Evolutionary conservation across 2,797 vertebrate genomes (phyloP).

Genomic region (Macrochelys suwanniensis): DNA sequence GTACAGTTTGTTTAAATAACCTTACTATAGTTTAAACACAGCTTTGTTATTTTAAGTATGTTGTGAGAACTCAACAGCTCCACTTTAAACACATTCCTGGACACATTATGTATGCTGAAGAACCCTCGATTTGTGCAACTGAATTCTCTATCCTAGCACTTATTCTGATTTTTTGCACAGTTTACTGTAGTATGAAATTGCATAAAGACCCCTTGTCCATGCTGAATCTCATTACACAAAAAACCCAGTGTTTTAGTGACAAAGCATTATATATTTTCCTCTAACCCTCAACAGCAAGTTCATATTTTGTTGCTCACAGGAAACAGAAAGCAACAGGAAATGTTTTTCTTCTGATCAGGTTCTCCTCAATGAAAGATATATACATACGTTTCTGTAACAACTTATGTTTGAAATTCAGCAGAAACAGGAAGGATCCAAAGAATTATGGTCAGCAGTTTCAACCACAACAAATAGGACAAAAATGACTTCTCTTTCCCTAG

Average conservation of each 20-base stretch:
- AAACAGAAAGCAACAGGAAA: constrained; percentile 43
- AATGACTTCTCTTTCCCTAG: constrained; percentile 29
- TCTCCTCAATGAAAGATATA: neutral
- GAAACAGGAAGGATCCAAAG: constrained; percentile 67
- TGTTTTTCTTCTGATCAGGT: neutral
- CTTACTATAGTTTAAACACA: neutral
- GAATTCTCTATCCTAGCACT: neutral
- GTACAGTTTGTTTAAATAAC: neutral
- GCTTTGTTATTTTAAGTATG: neutral
- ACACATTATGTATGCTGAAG: neutral
- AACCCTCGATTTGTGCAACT: neutral
- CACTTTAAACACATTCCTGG: neutral
- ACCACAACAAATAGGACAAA: constrained; percentile 38
- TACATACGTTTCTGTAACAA: constrained; percentile 36
- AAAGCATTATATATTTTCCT: neutral
- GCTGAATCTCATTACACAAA: neutral
- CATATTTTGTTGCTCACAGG: neutral
- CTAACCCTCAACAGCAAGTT: neutral
- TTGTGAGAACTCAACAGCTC: neutral
- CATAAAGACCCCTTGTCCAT: neutral
- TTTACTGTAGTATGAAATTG: neutral
- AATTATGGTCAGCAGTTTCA: constrained; percentile 60
- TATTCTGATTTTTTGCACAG: neutral
- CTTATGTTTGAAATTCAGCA: constrained; percentile 62
- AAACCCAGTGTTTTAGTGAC: neutral